Evolutionary conservation across 2,797 vertebrate genomes (phyloP).

Genomic region (Cuniculus paca): DNA sequence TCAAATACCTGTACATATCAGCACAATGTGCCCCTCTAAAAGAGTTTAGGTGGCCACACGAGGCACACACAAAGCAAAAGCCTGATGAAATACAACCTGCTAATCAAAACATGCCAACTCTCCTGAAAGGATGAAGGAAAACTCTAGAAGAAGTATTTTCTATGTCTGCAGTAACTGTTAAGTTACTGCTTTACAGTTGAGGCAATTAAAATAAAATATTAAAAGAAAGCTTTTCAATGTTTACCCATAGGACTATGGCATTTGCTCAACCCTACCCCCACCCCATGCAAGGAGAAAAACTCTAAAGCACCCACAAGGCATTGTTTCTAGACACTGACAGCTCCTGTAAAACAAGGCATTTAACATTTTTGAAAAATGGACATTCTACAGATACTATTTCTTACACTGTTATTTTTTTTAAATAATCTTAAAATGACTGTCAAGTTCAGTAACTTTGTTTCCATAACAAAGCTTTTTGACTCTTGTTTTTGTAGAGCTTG

Average conservation of each 20-base stretch:
- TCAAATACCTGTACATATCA: not conserved
- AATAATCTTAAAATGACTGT: conserved; percentile 46
- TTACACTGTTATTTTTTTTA: not conserved
- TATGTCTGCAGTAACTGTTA: too few relatives aligned
- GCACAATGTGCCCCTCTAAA: not conserved
- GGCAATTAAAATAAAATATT: not conserved
- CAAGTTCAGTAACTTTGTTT: conserved; percentile 54
- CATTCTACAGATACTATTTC: conserved; percentile 39
- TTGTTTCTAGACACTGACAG: conserved; percentile 1
- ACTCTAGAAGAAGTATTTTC: not conserved
- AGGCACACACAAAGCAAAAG: not conserved
- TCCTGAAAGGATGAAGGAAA: not conserved
- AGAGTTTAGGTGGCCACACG: too few relatives aligned
- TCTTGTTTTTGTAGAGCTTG: not conserved
- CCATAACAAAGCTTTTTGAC: conserved; percentile 4
- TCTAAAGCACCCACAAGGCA: not conserved
- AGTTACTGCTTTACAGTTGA: not conserved
- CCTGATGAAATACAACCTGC: not conserved
- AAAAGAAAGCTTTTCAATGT: not conserved
- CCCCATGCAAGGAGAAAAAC: not conserved
- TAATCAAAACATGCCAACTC: not conserved
- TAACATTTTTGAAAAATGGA: conserved; percentile 29
- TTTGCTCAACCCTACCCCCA: not conserved
- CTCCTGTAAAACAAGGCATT: conserved; percentile 48
- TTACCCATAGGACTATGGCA: not conserved